Base-by-base conservation (phyloP, 2,888 invertebrate species). In the Drosophila koepferae region DNA sequence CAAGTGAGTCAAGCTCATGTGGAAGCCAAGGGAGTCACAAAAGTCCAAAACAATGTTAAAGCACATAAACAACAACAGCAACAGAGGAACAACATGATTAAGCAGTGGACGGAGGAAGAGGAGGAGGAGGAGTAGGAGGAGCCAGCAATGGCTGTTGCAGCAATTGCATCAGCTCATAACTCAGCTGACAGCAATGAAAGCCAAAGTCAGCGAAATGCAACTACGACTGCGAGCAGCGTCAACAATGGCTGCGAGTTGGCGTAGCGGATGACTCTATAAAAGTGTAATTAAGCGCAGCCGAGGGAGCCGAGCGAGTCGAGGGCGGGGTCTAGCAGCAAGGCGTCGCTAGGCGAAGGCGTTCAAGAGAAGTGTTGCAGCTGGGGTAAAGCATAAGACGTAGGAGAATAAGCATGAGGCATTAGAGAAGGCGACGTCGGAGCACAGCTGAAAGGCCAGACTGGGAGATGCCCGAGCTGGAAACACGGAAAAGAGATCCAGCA, bases 211-310 rank as follows among this genome's bases (percentile, higher is more conserved):
- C 56, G 72, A 41, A 77, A 74, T 74, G 74, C 80, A 77, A 72
- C 74, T 72, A 63, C 82, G 58, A 73, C 55, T 77, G 74, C 61
- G 54, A 43, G 53, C 36, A n/a, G 38, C 54, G 23, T 38, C 28
- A 40, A 55, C 55, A 55, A 55, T 55, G 40, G 31, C 31, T 28
- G 28, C 14, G 36, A 53, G 53, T 9, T 53, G 36, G 53, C 38
- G 54, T 40, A n/a, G 40, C 23, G 55, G 63, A 65, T 62, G 85
- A 77, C 74, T 81, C 81, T 74, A 87, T 85, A 79, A 87, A 87
- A 87, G 72, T 85, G 87, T 85, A 85, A 85, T 85, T 87, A 85
- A 87, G 81, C 63, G 65, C 69, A 71, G 48, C 51, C 51, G 68
- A 56, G 40, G 38, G 36, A 9, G 16, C 2, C 20, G 20, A 20